These are phyloP conservation scores for Plecotus auritus DNA, from an alignment of 2,113 vertebrate genomes.

Conservation along the genomic window DNA sequence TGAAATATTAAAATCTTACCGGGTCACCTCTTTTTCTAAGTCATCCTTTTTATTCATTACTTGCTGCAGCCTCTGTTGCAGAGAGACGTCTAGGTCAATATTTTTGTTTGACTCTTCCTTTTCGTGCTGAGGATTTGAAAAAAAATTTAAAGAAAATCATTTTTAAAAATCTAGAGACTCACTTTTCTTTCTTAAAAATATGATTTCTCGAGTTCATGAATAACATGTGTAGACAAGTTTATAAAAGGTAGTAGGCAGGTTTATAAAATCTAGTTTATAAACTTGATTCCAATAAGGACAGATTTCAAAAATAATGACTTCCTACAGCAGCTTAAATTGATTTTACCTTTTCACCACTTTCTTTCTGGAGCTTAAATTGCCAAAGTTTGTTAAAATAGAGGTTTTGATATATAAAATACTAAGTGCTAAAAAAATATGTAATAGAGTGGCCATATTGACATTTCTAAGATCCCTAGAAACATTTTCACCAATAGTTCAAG, in stretches of 20 bases:
- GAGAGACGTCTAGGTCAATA: slow-evolving; percentile 82
- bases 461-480: not conserved
- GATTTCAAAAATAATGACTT: not conserved
- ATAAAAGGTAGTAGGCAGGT: not conserved
- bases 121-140: slow-evolving; percentile 63
- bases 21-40: slow-evolving; percentile 89
- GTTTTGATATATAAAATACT: not conserved
- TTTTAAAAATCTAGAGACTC: not conserved
- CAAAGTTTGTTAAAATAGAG: not conserved
- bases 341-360: not conserved
- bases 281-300: not conserved
- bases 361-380: not conserved
- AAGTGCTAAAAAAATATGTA: not conserved
- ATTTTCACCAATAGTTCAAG: not conserved
- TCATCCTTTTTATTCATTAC: slow-evolving; percentile 90
- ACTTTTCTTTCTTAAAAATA: not conserved
- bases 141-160: not conserved
- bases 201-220: not conserved
- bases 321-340: not conserved
- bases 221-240: not conserved
- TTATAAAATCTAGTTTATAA: not conserved
- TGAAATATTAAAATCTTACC: slow-evolving; percentile 78
- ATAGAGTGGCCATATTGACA: too few species aligned
- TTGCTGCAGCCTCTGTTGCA: slow-evolving; percentile 87
- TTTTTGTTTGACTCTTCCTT: slow-evolving; percentile 88